Evolutionary conservation across 2,113 vertebrate species (phyloP).

Genomic region (Ia io): DNA sequence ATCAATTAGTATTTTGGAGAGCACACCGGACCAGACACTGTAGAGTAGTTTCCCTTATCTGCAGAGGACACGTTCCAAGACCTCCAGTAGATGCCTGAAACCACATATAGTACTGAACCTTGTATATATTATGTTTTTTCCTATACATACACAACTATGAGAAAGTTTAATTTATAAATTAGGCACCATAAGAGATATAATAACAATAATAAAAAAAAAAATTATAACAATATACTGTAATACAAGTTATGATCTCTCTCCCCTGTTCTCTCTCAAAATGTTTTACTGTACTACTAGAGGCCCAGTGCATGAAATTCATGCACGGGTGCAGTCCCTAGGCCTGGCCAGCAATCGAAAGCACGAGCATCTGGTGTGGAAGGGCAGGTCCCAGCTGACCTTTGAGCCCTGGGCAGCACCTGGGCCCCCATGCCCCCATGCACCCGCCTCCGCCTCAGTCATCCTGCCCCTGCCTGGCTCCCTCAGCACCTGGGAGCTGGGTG

Average conservation of each 20-base stretch:
- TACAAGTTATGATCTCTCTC: background rate
- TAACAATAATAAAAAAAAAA: background rate
- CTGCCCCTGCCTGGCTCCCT: too few relatives aligned
- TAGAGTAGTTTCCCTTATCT: background rate
- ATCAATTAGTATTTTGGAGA: background rate
- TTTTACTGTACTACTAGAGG: too few relatives aligned
- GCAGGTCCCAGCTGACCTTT: too few relatives aligned
- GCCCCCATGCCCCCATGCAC: too few relatives aligned
- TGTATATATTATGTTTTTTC: background rate
- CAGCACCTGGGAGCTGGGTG: too few relatives aligned
- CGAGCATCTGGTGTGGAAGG: too few relatives aligned
- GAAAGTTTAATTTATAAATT: background rate
- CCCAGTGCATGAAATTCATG: too few relatives aligned
- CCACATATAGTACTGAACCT: background rate
- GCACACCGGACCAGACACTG: background rate
- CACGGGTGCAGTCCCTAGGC: too few relatives aligned
- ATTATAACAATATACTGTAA: background rate
- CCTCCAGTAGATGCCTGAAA: background rate
- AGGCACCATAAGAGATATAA: background rate
- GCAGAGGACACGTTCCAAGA: background rate
- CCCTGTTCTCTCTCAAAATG: background rate
- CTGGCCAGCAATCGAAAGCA: too few relatives aligned
- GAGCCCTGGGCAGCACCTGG: too few relatives aligned
- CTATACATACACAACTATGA: background rate
- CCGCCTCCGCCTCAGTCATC: too few relatives aligned